Base-by-base conservation (phyloP, 2,888 invertebrate species). In the Empis stercorea region DNA sequence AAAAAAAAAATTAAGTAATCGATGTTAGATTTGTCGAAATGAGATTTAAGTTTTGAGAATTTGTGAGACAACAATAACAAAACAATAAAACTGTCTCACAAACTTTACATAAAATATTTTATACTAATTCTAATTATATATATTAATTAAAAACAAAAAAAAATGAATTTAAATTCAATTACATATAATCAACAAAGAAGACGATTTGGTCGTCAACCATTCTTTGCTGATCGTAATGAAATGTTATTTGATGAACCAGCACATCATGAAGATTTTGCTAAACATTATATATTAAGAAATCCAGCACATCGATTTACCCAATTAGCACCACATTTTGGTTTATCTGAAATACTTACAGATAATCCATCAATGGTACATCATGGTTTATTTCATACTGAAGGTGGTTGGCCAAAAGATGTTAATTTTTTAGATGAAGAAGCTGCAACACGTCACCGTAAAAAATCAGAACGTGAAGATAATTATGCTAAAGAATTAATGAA, bases 331-430 rank as follows among this genome's bases (percentile, higher is more conserved):
- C 58, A 62, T 47, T 61, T 61, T 57, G 65, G 62, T 1, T 46
- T 55, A 6, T 62, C 56, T 23, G 48, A 54, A 15, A 56, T 60
- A 47, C 58, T 61, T 45, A 69, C 69, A 1, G 67, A 66, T 10
- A 65, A 65, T 57, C 64, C 63, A 0, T 55, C 57, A 2, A 56
- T 48, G 9, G 55, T 49, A 1, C 54, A 58, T 6, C 72, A 73
- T 51, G 81, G 83, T 10, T 75, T 87, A 61, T 76, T 76, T 55
- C 88, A 89, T 62, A 72, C 71, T 13, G 88, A 88, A 66, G 88
- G 88, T 50, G 88, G 87, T 15, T 89, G 88, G 88, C 87, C 88
- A 2, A 80, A 80, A 58, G 88, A 89, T 54, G 71, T 81, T 10
- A 78, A 78, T 52, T 64, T 70, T 49, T 65, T 71, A 42, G 79